Conservation (phyloP, 64 coral and sea anemone genomes). For the Dendronephthya gigantea region DNA sequence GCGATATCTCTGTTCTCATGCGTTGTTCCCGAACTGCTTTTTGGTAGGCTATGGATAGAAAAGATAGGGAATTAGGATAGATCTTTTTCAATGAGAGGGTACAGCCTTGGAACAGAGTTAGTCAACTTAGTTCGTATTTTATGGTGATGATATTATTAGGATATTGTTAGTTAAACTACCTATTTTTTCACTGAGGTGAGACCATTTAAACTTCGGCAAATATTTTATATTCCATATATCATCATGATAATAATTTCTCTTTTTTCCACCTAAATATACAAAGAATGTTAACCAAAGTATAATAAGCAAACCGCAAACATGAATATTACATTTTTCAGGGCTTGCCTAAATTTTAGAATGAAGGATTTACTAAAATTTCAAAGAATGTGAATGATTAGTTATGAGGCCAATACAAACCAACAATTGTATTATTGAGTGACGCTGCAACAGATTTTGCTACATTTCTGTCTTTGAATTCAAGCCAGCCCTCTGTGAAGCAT, state of each 20-base stretch:
- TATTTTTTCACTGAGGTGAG: slow-evolving; percentile 81
- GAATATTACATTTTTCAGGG: no score
- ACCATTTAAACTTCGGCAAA: slow-evolving; percentile 80
- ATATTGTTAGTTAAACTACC: slow-evolving; percentile 18
- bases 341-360: no score
- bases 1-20: slow-evolving; percentile 98
- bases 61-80: neutral
- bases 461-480: slow-evolving; percentile 87
- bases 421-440: slow-evolving; percentile 79
- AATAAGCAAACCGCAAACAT: no score
- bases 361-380: no score
- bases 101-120: neutral
- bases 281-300: no score
- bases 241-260: slow-evolving; percentile 85
- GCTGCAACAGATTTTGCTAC: slow-evolving; percentile 72
- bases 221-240: slow-evolving; percentile 99
- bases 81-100: neutral
- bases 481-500: slow-evolving; percentile 89
- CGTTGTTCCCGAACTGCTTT: slow-evolving; percentile 73
- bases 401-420: slow-evolving; percentile 49
- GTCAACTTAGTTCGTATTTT: neutral
- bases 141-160: neutral
- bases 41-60: slow-evolving; percentile 57
- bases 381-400: no score
- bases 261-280: slow-evolving; percentile 70